A percentile compares a stretch with the other conserved stretches of the same genome.
Evolutionary conservation across 2,113 vertebrate genomes (phyloP).

Genomic region (Protobothrops mucrosquamatus): DNA sequence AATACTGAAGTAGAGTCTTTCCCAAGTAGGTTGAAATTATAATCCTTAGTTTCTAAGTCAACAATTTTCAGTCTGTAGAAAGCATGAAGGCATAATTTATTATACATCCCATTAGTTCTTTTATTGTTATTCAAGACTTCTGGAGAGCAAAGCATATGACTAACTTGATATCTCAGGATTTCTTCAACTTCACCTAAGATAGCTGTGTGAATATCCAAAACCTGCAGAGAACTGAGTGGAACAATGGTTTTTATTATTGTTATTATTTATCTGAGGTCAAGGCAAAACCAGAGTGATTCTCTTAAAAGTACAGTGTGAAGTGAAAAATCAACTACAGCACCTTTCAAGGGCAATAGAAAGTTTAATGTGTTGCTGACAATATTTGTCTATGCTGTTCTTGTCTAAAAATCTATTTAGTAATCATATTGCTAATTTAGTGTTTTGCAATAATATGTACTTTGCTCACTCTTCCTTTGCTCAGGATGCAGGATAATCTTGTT

Average conservation of each 20-base stretch:
- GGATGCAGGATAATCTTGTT: neutral
- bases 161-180: neutral
- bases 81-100: neutral
- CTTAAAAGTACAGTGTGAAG: neutral
- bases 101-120: neutral
- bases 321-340: neutral
- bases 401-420: neutral
- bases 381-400: neutral
- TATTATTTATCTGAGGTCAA: neutral
- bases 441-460: conserved; percentile 14
- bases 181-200: no score
- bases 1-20: neutral
- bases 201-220: neutral
- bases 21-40: neutral
- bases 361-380: neutral
- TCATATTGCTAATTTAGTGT: neutral
- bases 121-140: neutral
- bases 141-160: neutral
- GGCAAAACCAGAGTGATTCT: neutral
- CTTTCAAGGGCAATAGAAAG: neutral
- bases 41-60: neutral
- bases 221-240: neutral
- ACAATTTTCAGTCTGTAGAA: neutral
- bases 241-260: neutral
- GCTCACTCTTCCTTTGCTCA: neutral